Conservation (phyloP, 2,113 vertebrate genomes). For the Malaclemys terrapin region DNA sequence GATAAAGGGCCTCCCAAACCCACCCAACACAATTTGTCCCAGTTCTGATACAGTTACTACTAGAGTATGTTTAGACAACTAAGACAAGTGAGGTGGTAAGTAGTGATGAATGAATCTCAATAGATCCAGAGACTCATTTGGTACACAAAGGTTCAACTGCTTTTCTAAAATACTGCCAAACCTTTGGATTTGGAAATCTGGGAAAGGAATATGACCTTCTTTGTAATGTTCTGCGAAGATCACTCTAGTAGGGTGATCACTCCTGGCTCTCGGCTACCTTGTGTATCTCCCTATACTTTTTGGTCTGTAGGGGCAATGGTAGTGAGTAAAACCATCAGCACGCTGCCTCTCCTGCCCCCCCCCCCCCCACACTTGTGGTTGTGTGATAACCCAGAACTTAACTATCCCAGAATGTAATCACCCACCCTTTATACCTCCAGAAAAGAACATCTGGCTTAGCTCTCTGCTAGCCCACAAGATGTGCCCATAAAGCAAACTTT, state of each 20-base stretch:
- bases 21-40: not conserved
- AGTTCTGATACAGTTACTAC: not conserved
- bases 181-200: not conserved
- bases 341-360: not conserved
- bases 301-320: not conserved
- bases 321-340: accelerated
- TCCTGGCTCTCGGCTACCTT: not conserved
- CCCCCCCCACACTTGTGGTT: not conserved
- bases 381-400: not conserved
- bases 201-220: accelerated
- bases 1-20: not conserved
- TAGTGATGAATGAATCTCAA: not conserved
- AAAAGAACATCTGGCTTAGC: not conserved
- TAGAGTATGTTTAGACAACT: not conserved
- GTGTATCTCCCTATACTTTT: not conserved
- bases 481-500: no score
- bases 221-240: not conserved
- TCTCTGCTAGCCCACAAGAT: not conserved
- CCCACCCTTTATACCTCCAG: not conserved
- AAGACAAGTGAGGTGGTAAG: not conserved
- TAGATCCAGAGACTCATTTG: not conserved
- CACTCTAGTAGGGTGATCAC: accelerated
- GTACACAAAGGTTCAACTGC: not conserved
- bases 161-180: not conserved
- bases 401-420: not conserved